These are phyloP conservation scores for Chrosomus eos DNA, from an alignment of 2,797 vertebrate genomes.

Conservation along the genomic window DNA sequence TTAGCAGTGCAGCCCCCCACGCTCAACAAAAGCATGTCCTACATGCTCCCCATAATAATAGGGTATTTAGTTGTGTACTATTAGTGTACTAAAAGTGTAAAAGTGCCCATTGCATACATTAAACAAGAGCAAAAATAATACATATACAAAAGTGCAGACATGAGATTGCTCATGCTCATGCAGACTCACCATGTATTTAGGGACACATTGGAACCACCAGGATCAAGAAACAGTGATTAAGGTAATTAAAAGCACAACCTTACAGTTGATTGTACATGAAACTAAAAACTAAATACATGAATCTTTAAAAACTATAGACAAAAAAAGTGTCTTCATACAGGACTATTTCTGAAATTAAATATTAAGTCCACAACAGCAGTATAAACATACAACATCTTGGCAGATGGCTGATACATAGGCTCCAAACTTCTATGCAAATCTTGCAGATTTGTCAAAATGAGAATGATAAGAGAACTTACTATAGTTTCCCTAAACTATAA, in stretches of 20 bases:
- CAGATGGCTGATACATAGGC: slow-evolving; percentile 14
- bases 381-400: not conserved
- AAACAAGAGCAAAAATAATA: not conserved
- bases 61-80: slow-evolving; percentile 24
- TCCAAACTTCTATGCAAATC: not conserved
- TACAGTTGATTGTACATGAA: not conserved
- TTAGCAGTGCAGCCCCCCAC: slow-evolving; percentile 77
- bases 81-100: not conserved
- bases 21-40: slow-evolving; percentile 82
- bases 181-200: not conserved
- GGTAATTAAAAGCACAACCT: not conserved
- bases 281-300: not conserved
- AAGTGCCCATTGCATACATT: not conserved
- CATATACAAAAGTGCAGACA: not conserved
- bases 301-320: not conserved
- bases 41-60: slow-evolving; percentile 71
- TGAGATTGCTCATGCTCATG: not conserved
- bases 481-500: not conserved
- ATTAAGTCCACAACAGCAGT: not conserved
- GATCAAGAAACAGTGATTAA: not conserved
- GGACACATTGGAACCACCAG: not conserved
- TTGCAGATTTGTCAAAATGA: not conserved
- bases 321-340: not conserved
- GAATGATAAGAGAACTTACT: not conserved
- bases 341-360: not conserved